phyloP scores from a whole-genome alignment of 2,888 invertebrate species.

The Hypercompe scribonia region DNA sequence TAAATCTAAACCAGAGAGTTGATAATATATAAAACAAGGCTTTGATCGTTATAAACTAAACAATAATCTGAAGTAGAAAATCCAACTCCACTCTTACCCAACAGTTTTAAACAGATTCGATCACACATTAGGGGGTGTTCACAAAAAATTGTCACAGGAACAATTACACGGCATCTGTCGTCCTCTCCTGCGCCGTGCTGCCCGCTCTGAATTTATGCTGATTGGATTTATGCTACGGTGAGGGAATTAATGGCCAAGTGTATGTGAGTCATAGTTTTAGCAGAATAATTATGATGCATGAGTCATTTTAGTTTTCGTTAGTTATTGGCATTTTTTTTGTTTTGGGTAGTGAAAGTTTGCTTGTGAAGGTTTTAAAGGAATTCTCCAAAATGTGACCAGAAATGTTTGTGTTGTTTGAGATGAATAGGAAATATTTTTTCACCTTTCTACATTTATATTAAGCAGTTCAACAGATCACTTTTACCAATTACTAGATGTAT shows the following conservation, averaged over 20 bases:
- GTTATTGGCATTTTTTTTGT: neutral
- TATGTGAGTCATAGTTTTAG: constrained; percentile 32
- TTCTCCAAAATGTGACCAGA: neutral
- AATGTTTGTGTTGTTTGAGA: neutral
- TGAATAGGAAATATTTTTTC: no score
- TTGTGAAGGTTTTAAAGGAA: neutral
- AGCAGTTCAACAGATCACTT: neutral
- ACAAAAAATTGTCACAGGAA: constrained; percentile 83
- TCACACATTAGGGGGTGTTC: constrained; percentile 78
- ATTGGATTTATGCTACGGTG: constrained; percentile 75
- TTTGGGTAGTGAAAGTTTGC: neutral
- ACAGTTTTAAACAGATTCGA: constrained; percentile 82
- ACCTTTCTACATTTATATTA: no score
- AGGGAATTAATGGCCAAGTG: constrained; percentile 60
- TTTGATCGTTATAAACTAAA: neutral
- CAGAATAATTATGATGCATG: constrained; percentile 76
- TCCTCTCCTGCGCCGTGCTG: constrained; percentile 40
- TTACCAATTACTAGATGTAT: no score
- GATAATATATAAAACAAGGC: neutral
- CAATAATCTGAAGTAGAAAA: constrained; percentile 26
- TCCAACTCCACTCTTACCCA: constrained; percentile 57
- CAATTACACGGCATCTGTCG: constrained; percentile 86
- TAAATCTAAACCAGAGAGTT: no score
- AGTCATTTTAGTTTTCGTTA: constrained; percentile 51
- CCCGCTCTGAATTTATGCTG: constrained; percentile 78